Conservation (phyloP, 2,797 vertebrate genomes). For the Hoplostethus mediterraneus region DNA sequence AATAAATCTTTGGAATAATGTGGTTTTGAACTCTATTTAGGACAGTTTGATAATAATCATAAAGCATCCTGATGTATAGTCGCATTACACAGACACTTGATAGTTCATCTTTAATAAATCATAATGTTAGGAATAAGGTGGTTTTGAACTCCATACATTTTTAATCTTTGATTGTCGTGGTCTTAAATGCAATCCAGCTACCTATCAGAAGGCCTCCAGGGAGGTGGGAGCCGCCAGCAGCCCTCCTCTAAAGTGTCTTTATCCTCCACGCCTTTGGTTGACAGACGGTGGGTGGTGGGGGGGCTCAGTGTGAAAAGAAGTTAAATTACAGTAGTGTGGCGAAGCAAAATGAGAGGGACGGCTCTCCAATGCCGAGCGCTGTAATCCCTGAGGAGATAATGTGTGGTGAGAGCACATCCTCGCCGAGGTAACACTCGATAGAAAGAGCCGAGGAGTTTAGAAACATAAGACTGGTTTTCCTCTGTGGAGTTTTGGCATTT, state of each 20-base stretch:
- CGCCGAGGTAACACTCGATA: conserved; percentile 27
- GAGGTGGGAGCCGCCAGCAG: not conserved
- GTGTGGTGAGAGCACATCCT: conserved; percentile 41
- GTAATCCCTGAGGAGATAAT: conserved; percentile 66
- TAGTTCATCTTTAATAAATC: not conserved
- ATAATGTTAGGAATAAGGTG: not conserved
- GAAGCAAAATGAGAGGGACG: conserved; percentile 51
- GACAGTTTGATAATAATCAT: not conserved
- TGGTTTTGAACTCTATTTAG: conserved; percentile 10
- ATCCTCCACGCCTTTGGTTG: conserved; percentile 11
- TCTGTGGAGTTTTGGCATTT: conserved; percentile 53
- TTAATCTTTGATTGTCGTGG: conserved; percentile 1
- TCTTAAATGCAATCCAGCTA: conserved; percentile 19
- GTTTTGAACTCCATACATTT: conserved; percentile 25
- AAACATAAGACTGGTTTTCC: conserved; percentile 34
- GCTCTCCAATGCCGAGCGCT: conserved; percentile 17
- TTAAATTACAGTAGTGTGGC: conserved; percentile 55
- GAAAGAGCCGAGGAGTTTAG: conserved; percentile 28
- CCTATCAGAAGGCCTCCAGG: conserved; percentile 8
- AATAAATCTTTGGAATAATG: conserved; percentile 2
- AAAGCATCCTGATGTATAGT: not conserved
- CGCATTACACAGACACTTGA: not conserved
- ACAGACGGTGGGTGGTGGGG: conserved; percentile 37
- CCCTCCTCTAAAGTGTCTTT: conserved; percentile 17
- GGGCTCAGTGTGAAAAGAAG: conserved; percentile 45